phyloP scores from a whole-genome alignment of 2,797 vertebrate genomes.

The Pseudomugil gertrudae region DNA sequence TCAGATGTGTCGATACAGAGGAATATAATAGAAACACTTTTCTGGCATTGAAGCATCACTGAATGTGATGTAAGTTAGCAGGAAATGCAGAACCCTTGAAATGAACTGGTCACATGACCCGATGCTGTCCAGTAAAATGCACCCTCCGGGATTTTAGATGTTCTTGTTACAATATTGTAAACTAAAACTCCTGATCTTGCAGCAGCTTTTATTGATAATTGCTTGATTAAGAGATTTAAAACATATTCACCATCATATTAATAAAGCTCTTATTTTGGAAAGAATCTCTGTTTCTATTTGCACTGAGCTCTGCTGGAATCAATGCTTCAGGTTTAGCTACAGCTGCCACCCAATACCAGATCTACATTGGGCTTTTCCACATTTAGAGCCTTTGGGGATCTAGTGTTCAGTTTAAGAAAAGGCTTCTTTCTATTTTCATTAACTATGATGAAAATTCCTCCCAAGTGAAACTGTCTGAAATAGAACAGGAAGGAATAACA shows the following conservation, averaged over 20 bases:
- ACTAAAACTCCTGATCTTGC: too few species aligned
- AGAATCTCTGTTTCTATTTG: not conserved
- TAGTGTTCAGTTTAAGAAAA: not conserved
- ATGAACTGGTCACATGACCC: too few species aligned
- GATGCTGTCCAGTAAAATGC: too few species aligned
- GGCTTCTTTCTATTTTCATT: slow-evolving; percentile 9
- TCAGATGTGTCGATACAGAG: too few species aligned
- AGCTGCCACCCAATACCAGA: not conserved
- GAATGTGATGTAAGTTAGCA: too few species aligned
- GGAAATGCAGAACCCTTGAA: too few species aligned
- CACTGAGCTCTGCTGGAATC: not conserved
- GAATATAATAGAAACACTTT: too few species aligned
- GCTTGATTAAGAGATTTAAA: slow-evolving; percentile 1
- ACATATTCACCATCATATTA: not conserved
- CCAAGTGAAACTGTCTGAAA: slow-evolving; percentile 38
- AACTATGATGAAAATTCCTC: slow-evolving; percentile 28
- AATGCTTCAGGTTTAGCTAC: not conserved
- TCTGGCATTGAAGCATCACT: too few species aligned
- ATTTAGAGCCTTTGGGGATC: not conserved
- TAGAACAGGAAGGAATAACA: slow-evolving; percentile 47
- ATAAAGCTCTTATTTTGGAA: not conserved
- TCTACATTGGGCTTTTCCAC: not conserved
- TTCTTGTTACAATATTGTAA: too few species aligned
- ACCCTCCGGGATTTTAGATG: too few species aligned
- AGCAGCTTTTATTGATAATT: too few species aligned